phyloP scores from a whole-genome alignment of 23 tunicate species.

The Styela plicata region DNA sequence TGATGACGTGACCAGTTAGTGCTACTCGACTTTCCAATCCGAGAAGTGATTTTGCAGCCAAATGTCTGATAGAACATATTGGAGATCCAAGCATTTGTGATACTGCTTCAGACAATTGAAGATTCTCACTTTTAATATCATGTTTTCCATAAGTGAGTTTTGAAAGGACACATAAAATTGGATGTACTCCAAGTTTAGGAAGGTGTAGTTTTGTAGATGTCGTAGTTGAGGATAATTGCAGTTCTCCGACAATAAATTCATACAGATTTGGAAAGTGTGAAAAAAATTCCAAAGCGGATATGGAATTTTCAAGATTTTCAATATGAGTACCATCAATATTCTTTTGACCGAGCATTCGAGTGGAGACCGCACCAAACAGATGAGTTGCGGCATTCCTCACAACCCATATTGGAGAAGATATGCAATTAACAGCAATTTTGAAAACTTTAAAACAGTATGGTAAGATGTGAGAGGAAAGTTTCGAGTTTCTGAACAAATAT shows the following conservation, averaged over 20 bases:
- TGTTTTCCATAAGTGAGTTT: conserved; percentile 18
- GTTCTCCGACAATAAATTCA: not conserved
- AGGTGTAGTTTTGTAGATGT: not conserved
- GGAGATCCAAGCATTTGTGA: conserved; percentile 15
- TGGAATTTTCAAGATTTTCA: conserved; percentile 30
- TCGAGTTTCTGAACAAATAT: conserved; percentile 43
- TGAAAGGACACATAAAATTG: conserved; percentile 35
- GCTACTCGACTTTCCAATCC: not conserved
- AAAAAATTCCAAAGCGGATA: conserved; percentile 69
- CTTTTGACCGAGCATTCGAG: conserved; percentile 83
- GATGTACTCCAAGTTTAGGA: conserved; percentile 25
- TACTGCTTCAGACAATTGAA: not conserved
- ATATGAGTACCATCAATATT: conserved; percentile 44
- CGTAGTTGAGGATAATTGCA: not conserved
- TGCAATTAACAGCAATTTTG: conserved; percentile 35
- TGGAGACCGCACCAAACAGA: conserved; percentile 49
- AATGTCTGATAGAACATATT: conserved; percentile 20
- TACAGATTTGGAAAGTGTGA: conserved; percentile 43
- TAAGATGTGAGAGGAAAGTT: conserved; percentile 26
- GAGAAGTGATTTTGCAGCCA: conserved; percentile 25
- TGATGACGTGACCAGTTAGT: not conserved
- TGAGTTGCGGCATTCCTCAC: conserved; percentile 82
- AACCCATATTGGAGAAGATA: conserved; percentile 59
- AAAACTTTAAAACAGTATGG: conserved; percentile 11
- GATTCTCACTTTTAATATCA: not conserved